Base-by-base conservation (phyloP, 2,113 vertebrate species). In the Psettodes erumei region DNA sequence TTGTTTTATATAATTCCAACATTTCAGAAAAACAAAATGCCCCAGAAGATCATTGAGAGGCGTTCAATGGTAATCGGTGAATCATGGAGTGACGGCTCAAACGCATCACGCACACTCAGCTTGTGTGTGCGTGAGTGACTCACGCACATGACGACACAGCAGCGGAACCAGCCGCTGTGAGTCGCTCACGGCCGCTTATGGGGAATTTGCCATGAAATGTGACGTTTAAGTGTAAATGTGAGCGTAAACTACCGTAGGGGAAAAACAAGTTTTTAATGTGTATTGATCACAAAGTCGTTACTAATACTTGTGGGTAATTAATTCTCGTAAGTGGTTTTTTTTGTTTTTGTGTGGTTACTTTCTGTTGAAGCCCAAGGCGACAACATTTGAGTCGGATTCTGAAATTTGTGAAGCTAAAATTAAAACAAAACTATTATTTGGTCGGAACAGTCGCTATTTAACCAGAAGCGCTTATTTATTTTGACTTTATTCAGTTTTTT, bases 161-260 rank as follows among this genome's bases (percentile, higher is more conserved):
- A n/a, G n/a, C n/a, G 5, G 10, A 10, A 15, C 3, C 3, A 28
- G n/a, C n/a, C n/a, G n/a, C n/a, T n/a, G n/a, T n/a, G n/a, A n/a
- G n/a, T n/a, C n/a, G n/a, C n/a, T n/a, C n/a, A n/a, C n/a, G n/a
- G n/a, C n/a, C n/a, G 50, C 16, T 3, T 12, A 4, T 32, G 68
- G 79, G 85, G 54, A 81, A 84, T 86, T 87, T 81, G 54, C 51
- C 54, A 12, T 68, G 64, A 75, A 48, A 66, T 75, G 65, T 72
- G 71, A 81, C 60, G 71, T 42, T 73, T 42, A 15, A 28, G 66
- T 77, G 38, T 12, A 19, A 4, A 15, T 61, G n/a, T n/a, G n/a
- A n/a, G n/a, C n/a, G 78, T 33, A 75, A 72, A 71, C 68, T 68
- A 82, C 73, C 59, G 16, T 0, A 64, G 51, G 80, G 43, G 60